These are phyloP conservation scores for Chionomys nivalis DNA, from an alignment of 2,113 vertebrate genomes.

Conservation along the genomic window DNA sequence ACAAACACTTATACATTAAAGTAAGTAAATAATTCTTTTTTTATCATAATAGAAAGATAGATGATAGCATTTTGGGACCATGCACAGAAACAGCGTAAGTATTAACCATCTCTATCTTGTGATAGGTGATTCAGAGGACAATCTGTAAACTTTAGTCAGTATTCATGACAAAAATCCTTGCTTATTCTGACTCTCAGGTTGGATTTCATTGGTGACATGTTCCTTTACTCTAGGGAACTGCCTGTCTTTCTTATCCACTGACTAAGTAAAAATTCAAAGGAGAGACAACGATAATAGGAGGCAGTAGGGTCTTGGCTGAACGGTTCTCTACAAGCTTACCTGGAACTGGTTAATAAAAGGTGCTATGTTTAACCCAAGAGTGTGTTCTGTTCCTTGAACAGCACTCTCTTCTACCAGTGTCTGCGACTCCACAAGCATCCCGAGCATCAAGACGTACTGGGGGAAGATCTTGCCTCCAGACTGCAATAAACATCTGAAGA, in stretches of 20 bases:
- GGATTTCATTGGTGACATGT: constrained; percentile 10
- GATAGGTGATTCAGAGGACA: background rate
- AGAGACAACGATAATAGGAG: background rate
- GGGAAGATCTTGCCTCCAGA: constrained; percentile 96
- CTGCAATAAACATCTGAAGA: constrained; percentile 93
- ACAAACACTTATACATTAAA: background rate
- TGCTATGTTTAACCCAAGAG: constrained; percentile 95
- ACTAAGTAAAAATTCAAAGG: background rate
- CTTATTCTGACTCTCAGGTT: background rate
- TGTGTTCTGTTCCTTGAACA: constrained; percentile 94
- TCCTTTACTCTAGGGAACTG: background rate
- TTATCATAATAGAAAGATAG: background rate
- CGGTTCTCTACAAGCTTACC: constrained; percentile 81
- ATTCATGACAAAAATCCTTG: background rate
- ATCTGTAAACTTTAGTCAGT: background rate
- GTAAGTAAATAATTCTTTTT: background rate
- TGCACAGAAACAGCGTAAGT: background rate
- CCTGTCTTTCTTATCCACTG: background rate
- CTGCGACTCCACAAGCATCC: constrained; percentile 94
- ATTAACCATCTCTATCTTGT: background rate
- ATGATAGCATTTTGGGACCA: background rate
- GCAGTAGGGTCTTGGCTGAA: background rate
- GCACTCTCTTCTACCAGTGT: constrained; percentile 93
- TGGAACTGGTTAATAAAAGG: constrained; percentile 99
- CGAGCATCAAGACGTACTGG: constrained; percentile 92